Base-by-base conservation (phyloP, 64 coral and sea anemone species). In the Pocillopora damicornis region DNA sequence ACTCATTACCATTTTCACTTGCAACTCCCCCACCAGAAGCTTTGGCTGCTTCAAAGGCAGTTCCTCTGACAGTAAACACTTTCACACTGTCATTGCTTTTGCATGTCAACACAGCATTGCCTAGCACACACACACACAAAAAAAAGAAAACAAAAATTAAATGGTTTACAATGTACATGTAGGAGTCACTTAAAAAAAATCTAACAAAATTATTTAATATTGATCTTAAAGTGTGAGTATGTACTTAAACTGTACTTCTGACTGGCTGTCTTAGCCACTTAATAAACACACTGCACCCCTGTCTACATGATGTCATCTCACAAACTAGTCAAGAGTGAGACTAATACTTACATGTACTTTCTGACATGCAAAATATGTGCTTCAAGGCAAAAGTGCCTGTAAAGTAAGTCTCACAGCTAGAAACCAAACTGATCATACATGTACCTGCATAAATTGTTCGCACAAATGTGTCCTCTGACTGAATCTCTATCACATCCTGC, bases 391-490 rank as follows among this genome's bases (percentile, higher is more conserved):
- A 51, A 7, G 2, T 51, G 7, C 3, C 42, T 51, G 42, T 51
- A 51, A 51, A 51, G 42, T 51, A 7, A 51, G 42, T 51, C 42
- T 51, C 0, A 51, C 0, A 51, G 2, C 42, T 51, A 51, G 42
- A 51, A 7, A 7, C 7, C 42, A 51, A 51, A 51, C 42, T 4
- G 7, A 51, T 7, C 2, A 51, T 18, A 60, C 35, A 76, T 67
- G 25, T 81, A 99, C 96, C 96, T 72, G 96, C 96, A 90, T 99
- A 99, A 76, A 99, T 99, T 78, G 93, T 95, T 20, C 96, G 86
- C 9, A 99, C 96, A 92, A 99, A 99, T 0, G 96, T 99, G 75
- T 99, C 96, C 42, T 99, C 96, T 66, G 96, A 95, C 75, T 95
- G 77, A 30, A 99, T 80, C 72, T 90, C 96, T 92, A 81, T 99